Evolutionary conservation across 2,797 vertebrate species (phyloP).

Genomic region (Labeo calbasu): DNA sequence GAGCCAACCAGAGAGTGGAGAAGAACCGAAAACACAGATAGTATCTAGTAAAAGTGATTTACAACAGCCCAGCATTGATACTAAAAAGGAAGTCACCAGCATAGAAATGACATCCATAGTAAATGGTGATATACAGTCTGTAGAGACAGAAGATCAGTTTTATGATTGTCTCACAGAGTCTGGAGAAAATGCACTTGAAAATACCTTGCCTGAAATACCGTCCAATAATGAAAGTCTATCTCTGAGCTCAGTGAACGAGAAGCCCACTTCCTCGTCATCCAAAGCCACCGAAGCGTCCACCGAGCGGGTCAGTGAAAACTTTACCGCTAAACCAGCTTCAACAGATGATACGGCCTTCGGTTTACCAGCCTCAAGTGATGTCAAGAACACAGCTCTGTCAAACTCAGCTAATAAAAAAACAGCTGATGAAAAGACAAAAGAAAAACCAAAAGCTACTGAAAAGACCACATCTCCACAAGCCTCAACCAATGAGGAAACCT

Average conservation of each 20-base stretch:
- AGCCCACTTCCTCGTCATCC: background rate
- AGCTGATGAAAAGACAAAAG: background rate
- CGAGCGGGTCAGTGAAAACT: background rate
- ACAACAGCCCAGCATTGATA: background rate
- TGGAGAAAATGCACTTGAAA: slow-evolving; percentile 3
- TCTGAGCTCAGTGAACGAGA: background rate
- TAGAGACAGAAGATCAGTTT: background rate
- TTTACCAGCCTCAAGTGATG: background rate
- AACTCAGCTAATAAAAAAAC: background rate
- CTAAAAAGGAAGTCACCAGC: background rate
- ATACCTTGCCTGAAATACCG: background rate
- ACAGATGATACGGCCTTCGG: background rate
- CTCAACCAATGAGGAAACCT: background rate
- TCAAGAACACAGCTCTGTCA: background rate
- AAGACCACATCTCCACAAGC: background rate
- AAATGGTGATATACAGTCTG: background rate
- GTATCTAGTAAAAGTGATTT: background rate
- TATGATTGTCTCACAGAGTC: background rate
- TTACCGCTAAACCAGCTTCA: background rate
- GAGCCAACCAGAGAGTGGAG: background rate
- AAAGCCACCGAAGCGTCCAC: background rate
- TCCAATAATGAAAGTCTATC: background rate
- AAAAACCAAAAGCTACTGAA: background rate
- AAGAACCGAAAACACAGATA: background rate
- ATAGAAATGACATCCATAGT: background rate